Conservation (phyloP, 2,888 invertebrate genomes). For the Bombyx huttoni region DNA sequence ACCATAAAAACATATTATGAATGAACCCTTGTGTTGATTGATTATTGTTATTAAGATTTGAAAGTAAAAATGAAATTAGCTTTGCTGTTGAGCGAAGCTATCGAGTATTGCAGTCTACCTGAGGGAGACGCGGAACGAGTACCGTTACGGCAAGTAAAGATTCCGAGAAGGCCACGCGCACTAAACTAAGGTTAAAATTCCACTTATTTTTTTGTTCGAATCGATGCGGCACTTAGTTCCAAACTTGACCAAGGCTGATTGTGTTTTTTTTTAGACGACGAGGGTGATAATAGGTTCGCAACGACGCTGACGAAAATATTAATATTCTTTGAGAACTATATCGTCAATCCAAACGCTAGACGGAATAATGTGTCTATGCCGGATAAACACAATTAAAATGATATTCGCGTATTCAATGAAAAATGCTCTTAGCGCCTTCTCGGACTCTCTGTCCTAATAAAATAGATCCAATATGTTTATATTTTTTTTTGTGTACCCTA, state of each 20-base stretch:
- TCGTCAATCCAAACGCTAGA: background rate
- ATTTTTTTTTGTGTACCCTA: too few species aligned
- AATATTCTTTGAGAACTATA: background rate
- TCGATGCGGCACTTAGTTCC: constrained; percentile 20
- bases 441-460: too few species aligned
- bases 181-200: constrained; percentile 50
- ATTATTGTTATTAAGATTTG: too few species aligned
- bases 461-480: too few species aligned
- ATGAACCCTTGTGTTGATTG: too few species aligned
- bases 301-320: background rate
- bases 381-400: too few species aligned
- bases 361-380: background rate
- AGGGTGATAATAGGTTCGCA: constrained; percentile 1
- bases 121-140: constrained; percentile 34
- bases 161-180: constrained; percentile 68
- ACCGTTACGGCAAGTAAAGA: constrained; percentile 57
- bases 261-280: constrained; percentile 12
- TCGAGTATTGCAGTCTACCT: constrained; percentile 29
- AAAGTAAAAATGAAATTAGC: background rate
- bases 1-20: too few species aligned
- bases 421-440: too few species aligned
- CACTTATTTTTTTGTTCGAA: constrained; percentile 47
- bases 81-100: background rate
- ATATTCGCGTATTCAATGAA: too few species aligned
- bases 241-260: constrained; percentile 18